A percentile compares a stretch with the other conserved stretches of the same genome.
These are phyloP conservation scores for Muschampia plurimacula DNA, from an alignment of 2,888 invertebrate species.

Conservation along the genomic window DNA sequence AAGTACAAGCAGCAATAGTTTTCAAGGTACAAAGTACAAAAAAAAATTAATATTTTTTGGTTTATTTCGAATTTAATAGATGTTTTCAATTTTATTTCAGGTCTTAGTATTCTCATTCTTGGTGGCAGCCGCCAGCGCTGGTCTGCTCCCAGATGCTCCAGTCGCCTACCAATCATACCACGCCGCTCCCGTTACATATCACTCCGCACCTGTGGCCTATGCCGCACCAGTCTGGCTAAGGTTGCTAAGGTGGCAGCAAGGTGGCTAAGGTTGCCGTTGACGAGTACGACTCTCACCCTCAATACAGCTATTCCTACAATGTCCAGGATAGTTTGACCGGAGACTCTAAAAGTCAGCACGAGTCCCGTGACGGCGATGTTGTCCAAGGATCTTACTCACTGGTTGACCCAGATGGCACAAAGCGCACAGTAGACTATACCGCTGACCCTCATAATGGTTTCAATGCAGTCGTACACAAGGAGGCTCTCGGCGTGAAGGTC, in stretches of 20 bases:
- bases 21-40: conserved; percentile 44
- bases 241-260: too few species aligned
- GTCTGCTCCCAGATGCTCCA: conserved; percentile 47
- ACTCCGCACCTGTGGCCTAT: too few species aligned
- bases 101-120: conserved; percentile 49
- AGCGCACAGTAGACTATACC: conserved; percentile 87
- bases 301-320: conserved; percentile 81
- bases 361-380: conserved; percentile 86
- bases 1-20: conserved; percentile 46
- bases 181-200: too few species aligned
- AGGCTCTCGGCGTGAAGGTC: conserved; percentile 81
- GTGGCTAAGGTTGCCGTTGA: too few species aligned
- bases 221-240: too few species aligned
- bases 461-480: conserved; percentile 88
- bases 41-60: not conserved
- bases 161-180: conserved; percentile 49
- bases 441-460: conserved; percentile 89
- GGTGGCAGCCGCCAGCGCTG: conserved; percentile 47
- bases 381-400: conserved; percentile 88
- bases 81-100: conserved; percentile 48
- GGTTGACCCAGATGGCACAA: conserved; percentile 87
- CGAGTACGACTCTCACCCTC: too few species aligned
- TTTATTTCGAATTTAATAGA: not conserved
- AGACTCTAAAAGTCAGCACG: conserved; percentile 52
- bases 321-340: conserved; percentile 52